Evolutionary conservation across 2,797 vertebrate genomes (phyloP), one percentile per base, ranked within the genome.

Genomic region (Sebastes taczanowskii): DNA sequence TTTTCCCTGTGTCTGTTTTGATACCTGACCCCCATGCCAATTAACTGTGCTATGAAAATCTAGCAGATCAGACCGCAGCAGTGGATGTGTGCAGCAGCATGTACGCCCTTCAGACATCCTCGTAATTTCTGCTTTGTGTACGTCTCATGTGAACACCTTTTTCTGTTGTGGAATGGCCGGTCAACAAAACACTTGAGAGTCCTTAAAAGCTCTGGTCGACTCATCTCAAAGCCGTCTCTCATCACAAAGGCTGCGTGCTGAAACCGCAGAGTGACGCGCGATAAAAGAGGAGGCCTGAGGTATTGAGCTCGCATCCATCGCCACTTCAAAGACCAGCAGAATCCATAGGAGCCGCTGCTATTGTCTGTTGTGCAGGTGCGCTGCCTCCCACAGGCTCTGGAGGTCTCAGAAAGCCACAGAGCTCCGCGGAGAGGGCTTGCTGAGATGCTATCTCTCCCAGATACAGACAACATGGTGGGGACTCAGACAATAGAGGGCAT

Each of bases 321-420:
- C 90, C 89, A 94, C 95, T 95, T 96, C 95, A 96, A 96, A 96
- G 94, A 80, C 62, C 64, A 58, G 70, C 60, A 80, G 72, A 80
- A 81, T 92, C 89, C 87, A 84, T 90, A 87, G 89, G 83, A 91
- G 87, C 60, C 35, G 52, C 62, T 65, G 7, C 81, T 61, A 94
- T 95, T 95, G 94, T 95, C 90, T 89, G 85, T 11, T 6, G 74
- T 81, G 91, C 95, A 96, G 96, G 95, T 96, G 96, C 78, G 91
- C 87, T 87, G 74, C 87, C 84, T 92, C 73, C 77, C 88, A 88
- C 76, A 38, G 80, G 86, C 82, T 86, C 62, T 85, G 77, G 63
- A 85, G 88, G 64, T 86, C 83, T 88, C 63, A 65, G 70, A 84
- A 88, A 83, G 61, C 89, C 87, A 72, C 80, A 80, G 77, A 72